A percentile compares a stretch with the other conserved stretches of the same genome.
These are phyloP conservation scores for Heteronetta atricapilla DNA, from an alignment of 2,113 vertebrate species.

Conservation along the genomic window DNA sequence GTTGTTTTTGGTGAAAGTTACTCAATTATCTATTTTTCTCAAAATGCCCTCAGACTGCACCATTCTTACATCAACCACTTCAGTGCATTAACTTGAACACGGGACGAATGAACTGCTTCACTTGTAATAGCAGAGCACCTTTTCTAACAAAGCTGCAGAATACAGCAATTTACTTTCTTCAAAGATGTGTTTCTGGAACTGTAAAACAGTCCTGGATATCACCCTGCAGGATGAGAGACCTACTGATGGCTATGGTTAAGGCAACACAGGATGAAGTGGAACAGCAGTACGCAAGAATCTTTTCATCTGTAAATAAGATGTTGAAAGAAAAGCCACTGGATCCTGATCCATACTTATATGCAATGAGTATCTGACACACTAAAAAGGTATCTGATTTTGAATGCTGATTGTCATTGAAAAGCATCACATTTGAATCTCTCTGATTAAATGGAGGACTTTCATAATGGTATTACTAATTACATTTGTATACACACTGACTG, in stretches of 20 bases:
- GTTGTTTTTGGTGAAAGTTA: background rate
- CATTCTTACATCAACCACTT: background rate
- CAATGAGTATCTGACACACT: background rate
- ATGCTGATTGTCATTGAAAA: slow-evolving; percentile 9
- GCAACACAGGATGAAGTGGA: background rate
- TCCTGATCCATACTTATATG: background rate
- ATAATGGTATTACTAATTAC: slow-evolving; percentile 42
- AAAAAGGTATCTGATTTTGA: slow-evolving; percentile 13
- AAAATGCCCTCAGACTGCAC: background rate
- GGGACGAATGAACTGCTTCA: background rate
- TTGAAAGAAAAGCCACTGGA: background rate
- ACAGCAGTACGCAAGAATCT: background rate
- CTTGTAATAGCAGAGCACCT: background rate
- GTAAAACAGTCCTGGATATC: background rate
- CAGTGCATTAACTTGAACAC: background rate
- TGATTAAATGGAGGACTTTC: slow-evolving; percentile 52
- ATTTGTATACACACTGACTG: slow-evolving; percentile 50
- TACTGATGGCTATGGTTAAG: background rate
- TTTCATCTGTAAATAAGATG: background rate
- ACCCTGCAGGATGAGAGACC: background rate
- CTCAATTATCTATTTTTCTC: background rate
- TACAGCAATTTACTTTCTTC: background rate
- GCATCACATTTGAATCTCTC: slow-evolving; percentile 4
- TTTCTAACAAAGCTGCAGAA: background rate
- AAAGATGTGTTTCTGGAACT: background rate